Evolutionary conservation across 2,888 invertebrate species (phyloP).

Genomic region (Drosophila lacicola): DNA sequence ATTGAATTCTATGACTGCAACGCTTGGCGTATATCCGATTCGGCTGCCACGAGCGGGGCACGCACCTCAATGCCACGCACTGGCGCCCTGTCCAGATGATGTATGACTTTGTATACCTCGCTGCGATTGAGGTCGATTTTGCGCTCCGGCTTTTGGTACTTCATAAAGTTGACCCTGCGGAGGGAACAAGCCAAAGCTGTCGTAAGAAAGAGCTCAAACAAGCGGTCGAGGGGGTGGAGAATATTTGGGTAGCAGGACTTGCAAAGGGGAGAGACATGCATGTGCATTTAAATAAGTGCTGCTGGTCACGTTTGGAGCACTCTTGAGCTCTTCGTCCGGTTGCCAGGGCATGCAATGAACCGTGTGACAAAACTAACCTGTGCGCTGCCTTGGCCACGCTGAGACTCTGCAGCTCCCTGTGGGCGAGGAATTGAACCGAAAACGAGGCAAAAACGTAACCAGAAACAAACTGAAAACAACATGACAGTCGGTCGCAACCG

Average conservation of each 20-base stretch:
- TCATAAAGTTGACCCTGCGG: slow-evolving; percentile 94
- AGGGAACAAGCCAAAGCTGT: slow-evolving; percentile 13
- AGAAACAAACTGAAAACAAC: slow-evolving; percentile 1
- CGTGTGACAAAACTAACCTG: slow-evolving; percentile 69
- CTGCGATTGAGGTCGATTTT: slow-evolving; percentile 91
- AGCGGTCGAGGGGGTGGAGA: neutral
- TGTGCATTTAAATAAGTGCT: slow-evolving; percentile 54
- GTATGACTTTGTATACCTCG: slow-evolving; percentile 91
- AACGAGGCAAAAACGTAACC: slow-evolving; percentile 27
- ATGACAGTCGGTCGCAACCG: neutral
- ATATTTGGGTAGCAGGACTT: neutral
- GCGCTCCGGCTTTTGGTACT: slow-evolving; percentile 93
- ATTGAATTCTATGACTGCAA: slow-evolving; percentile 70
- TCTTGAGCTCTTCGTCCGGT: slow-evolving; percentile 22
- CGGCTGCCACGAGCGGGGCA: slow-evolving; percentile 88
- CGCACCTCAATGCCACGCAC: slow-evolving; percentile 88
- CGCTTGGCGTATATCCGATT: slow-evolving; percentile 87
- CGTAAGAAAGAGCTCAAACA: slow-evolving; percentile 3
- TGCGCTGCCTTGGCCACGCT: slow-evolving; percentile 62
- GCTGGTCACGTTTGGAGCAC: slow-evolving; percentile 40
- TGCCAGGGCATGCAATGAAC: slow-evolving; percentile 49
- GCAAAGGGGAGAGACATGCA: slow-evolving; percentile 36
- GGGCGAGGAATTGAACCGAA: slow-evolving; percentile 39
- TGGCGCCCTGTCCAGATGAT: slow-evolving; percentile 90
- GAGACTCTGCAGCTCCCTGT: slow-evolving; percentile 69